These are phyloP conservation scores for Tinamus guttatus DNA, from an alignment of 2,113 vertebrate species.

Conservation along the genomic window DNA sequence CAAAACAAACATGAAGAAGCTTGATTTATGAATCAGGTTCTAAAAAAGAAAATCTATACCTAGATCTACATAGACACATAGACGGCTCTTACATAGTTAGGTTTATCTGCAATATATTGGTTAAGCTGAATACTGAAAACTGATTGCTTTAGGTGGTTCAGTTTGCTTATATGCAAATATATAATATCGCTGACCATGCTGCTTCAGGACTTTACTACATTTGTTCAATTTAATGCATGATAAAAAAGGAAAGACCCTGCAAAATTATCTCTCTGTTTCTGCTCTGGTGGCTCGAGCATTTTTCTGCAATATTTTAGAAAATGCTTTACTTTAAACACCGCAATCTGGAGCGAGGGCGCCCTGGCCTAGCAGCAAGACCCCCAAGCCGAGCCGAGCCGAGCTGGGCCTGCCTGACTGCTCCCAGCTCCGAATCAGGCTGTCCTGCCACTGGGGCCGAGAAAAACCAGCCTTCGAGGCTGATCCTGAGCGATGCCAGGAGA, in stretches of 20 bases:
- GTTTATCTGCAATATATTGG: background rate
- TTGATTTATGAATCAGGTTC: background rate
- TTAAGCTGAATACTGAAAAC: background rate
- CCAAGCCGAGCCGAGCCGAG: too few relatives aligned
- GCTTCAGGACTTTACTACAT: background rate
- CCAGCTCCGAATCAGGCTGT: background rate
- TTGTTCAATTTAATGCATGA: background rate
- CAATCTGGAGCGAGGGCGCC: accelerated
- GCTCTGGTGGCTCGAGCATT: background rate
- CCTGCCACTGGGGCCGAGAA: background rate
- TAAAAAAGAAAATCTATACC: background rate
- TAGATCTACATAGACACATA: background rate
- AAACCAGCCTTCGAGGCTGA: background rate
- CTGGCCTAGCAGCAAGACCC: background rate
- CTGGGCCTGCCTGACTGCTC: too few relatives aligned
- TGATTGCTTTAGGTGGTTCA: too few relatives aligned
- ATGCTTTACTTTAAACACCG: accelerated
- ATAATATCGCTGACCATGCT: background rate
- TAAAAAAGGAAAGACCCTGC: background rate
- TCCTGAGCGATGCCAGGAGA: accelerated
- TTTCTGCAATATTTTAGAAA: background rate
- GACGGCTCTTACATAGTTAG: background rate
- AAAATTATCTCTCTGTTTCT: background rate
- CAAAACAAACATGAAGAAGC: background rate
- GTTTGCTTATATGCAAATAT: too few relatives aligned